These are phyloP conservation scores for Vombatus ursinus DNA, from an alignment of 2,113 vertebrate species.

Conservation along the genomic window DNA sequence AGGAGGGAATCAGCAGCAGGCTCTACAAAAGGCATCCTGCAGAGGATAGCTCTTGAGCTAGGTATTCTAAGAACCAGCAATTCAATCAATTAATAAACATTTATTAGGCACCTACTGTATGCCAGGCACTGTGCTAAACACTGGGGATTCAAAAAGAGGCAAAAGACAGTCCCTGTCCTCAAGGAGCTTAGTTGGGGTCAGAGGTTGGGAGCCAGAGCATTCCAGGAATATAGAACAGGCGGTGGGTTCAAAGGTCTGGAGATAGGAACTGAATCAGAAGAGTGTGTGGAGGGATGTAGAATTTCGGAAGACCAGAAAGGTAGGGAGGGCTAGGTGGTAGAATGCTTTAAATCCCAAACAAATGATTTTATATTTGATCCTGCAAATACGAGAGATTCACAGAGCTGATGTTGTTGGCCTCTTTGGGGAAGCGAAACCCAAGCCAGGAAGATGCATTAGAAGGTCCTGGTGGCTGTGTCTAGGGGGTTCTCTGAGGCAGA, in stretches of 20 bases:
- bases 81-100: not conserved
- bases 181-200: no score
- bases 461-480: no score
- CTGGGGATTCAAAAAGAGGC: no score
- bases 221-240: no score
- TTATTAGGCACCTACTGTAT: not conserved
- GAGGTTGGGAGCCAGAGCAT: no score
- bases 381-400: not conserved
- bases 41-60: not conserved
- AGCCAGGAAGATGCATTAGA: not conserved
- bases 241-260: not conserved
- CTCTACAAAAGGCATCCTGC: not conserved
- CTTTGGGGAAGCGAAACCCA: not conserved
- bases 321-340: not conserved
- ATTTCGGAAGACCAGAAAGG: not conserved
- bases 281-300: not conserved
- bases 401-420: not conserved
- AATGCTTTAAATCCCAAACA: not conserved
- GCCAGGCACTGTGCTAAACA: no score
- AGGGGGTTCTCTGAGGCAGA: not conserved
- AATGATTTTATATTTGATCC: not conserved
- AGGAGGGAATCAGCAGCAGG: not conserved
- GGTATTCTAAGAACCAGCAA: not conserved
- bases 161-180: no score
- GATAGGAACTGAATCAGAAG: not conserved